Percentiles rank a stretch among this genome's conserved stretches.
Evolutionary conservation across 2,888 invertebrate species (phyloP).

Genomic region (Pinctada fucata): DNA sequence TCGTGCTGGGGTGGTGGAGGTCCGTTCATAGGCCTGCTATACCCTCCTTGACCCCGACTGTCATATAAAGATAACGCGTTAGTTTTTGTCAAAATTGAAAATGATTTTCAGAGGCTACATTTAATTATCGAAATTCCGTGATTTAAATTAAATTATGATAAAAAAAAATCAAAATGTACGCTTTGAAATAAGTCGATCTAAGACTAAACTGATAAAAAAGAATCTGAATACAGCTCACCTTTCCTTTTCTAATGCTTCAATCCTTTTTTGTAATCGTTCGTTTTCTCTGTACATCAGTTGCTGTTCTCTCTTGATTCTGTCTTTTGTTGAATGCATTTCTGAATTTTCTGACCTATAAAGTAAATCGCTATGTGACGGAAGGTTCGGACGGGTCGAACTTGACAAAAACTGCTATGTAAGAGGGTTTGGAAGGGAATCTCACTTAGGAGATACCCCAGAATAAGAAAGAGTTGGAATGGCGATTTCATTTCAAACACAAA

Average conservation of each 20-base stretch:
- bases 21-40: constrained; percentile 14
- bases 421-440: too few relatives aligned
- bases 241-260: constrained; percentile 80
- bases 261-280: constrained; percentile 89
- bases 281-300: constrained; percentile 94
- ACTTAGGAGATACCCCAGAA: too few relatives aligned
- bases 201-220: not conserved
- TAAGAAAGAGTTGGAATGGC: too few relatives aligned
- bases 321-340: constrained; percentile 87
- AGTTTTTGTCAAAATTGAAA: not conserved
- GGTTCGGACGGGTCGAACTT: too few relatives aligned
- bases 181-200: not conserved
- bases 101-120: not conserved
- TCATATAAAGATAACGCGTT: not conserved
- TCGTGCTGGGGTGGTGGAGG: not conserved
- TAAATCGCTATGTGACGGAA: too few relatives aligned
- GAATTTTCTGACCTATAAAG: constrained; percentile 87
- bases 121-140: not conserved
- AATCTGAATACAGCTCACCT: not conserved
- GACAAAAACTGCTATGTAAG: too few relatives aligned
- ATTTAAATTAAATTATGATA: not conserved
- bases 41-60: constrained; percentile 1
- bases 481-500: too few relatives aligned
- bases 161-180: too few relatives aligned
- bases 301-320: constrained; percentile 90